Base-by-base conservation (phyloP, 2,888 invertebrate genomes). In the Ophioninae sp. region DNA sequence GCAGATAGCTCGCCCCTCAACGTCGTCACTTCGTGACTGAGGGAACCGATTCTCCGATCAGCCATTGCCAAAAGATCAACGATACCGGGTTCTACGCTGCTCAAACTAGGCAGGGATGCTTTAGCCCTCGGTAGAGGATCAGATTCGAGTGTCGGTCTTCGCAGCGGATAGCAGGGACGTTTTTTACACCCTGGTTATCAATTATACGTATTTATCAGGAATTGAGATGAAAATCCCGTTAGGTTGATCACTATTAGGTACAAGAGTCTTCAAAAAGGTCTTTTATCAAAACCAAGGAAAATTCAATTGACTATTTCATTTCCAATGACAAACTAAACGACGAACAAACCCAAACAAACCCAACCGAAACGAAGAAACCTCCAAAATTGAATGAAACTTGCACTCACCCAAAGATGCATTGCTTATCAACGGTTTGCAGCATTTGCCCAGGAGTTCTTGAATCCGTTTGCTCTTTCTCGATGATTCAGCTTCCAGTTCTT, bases 401-500 rank as follows among this genome's bases (percentile, higher is more conserved):
- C 17, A n/a, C 10, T 87, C 87, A 92, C 91, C 89, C 75, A 91
- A 82, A 65, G 88, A 87, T 69, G 86, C 88, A 87, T 92, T 93
- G 83, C 88, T 90, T 69, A 93, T 88, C 68, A 90, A 88, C n/a
- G 93, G 92, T 78, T 92, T 93, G 65, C 89, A 88, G 85, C 91
- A 92, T 88, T 93, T 92, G 82, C 91, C 92, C 89, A 94, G 94
- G 10, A 94, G 90, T 81, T 93, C 93, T 23, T 94, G 90, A 84
- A 95, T 94, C 86, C 93, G 93, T 84, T 93, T 94, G 1, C 93
- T 93, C 86, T 94, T 94, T 86, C 94, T 95, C 61, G 94, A 92
- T 7, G 96, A 93, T 87, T 96, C 95, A 72, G 94, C 94, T 89
- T 96, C 95, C 62, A 96, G 91, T 85, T 94, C 93, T 87, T 95